Base-by-base conservation (phyloP, 2,797 vertebrate genomes). In the Echeneis naucrates region DNA sequence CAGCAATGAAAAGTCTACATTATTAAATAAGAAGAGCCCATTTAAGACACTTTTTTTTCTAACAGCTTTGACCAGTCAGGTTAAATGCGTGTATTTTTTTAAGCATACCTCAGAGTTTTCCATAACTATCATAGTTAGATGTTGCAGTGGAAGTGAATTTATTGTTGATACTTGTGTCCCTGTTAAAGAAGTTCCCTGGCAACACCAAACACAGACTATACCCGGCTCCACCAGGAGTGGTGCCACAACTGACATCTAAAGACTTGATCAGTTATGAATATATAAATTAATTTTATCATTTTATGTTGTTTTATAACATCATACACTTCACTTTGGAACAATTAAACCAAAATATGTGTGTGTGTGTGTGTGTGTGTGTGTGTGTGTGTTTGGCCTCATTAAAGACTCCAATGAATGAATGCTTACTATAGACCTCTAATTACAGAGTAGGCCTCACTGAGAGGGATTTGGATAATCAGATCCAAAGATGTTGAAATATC, bases 201-300 rank as follows among this genome's bases (percentile, higher is more conserved):
- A 92, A 92, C 90, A 79, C 4, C 54, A 87, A 92, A 90, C 89
- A 90, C 27, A 70, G 16, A 23, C 8, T 66, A 0, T 54, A 60
- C 68, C 73, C n/a, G 27, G 8, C 5, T 77, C 13, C 38, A 72
- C 82, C 89, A 87, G 13, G 68, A 45, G 72, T 42, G 81, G 67
- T 8, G 81, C 75, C 87, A 13, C 53, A 17, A 42, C 30, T 3
- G 14, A 42, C 8, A 63, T 37, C 9, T 2, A 9, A 1, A 24
- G 4, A 58, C 8, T 51, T 44, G 4, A 27, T 21, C 1, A 24
- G 0, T 16, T 1, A 19, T 23, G n/a, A 3, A 11, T 12, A 13
- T 37, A 11, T 37, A 37, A 12, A 37, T 30, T n/a, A n/a, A n/a
- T n/a, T n/a, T n/a, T n/a, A n/a, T n/a, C n/a, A n/a, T n/a, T n/a